Base-by-base conservation (phyloP, 2,888 invertebrate genomes). In the Tenthredo livida region DNA sequence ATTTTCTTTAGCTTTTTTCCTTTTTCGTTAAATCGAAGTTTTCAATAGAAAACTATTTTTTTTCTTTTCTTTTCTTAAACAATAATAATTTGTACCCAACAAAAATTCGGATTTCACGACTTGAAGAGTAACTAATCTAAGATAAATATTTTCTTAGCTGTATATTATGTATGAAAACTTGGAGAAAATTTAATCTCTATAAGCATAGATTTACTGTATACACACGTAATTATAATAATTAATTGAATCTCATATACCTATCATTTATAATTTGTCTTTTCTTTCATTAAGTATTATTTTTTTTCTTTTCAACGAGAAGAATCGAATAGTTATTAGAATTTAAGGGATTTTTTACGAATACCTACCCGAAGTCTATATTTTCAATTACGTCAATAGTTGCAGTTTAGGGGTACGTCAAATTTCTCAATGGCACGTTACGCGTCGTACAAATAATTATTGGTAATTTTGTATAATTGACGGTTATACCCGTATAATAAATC, bases 361-460 rank as follows among this genome's bases (percentile, higher is more conserved):
- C 21, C 3, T 7, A n/a, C n/a, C n/a, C n/a, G 9, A 10, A 12
- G 21, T 61, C n/a, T n/a, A 3, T 25, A 10, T 25, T 37, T 70
- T 6, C n/a, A n/a, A 9, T 37, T 40, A 72, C 70, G 70, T 72
- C 70, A 40, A 72, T 72, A 40, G n/a, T 6, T n/a, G 33, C 37
- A 37, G 70, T 21, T 72, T 17, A 72, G 54, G 54, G 54, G 54
- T 54, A n/a, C 70, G 70, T 72, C 70, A 7, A 10, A 72, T 72
- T 72, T 37, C n/a, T 33, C 7, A 37, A 37, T 40, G n/a, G 29
- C 33, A 72, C 40, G 61, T 25, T 21, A 25, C 29, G 29, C 61
- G 29, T 73, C 5, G 73, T 43, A 21, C 21, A 10, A 73, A 40
- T 73, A 73, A 73, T 73, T 25, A 73, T 73, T 43, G 73, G 73